Conservation (phyloP, 2,888 invertebrate species). For the Machimus atricapillus region DNA sequence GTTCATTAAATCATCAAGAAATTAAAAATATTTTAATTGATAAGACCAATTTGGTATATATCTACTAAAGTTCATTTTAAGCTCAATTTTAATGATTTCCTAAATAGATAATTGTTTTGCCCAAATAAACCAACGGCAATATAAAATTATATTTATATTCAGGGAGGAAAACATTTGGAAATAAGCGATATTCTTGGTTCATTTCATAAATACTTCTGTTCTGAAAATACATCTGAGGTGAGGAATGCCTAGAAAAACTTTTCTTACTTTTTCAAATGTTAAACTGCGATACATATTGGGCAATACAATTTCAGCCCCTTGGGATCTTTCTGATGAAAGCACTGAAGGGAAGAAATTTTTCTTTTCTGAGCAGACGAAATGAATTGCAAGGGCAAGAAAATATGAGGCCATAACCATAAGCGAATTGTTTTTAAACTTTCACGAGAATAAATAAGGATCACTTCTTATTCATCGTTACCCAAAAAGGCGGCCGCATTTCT, state of each 20-base stretch:
- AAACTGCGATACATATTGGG: neutral
- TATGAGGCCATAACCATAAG: neutral
- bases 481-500: neutral
- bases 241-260: conserved; percentile 11
- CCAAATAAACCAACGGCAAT: no score
- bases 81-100: no score
- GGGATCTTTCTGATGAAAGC: neutral
- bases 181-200: conserved; percentile 11
- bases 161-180: neutral
- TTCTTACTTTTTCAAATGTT: conserved; percentile 16
- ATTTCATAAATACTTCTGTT: neutral
- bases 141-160: neutral
- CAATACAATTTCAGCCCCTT: conserved; percentile 27
- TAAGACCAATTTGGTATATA: no score
- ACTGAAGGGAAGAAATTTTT: neutral
- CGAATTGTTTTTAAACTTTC: neutral
- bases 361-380: neutral
- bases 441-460: neutral
- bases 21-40: no score
- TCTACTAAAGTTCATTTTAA: no score
- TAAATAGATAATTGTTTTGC: neutral
- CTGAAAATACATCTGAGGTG: neutral
- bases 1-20: no score
- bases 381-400: neutral
- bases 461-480: neutral